Base-by-base conservation (phyloP, 2,113 vertebrate genomes). In the Menidia beryllina region DNA sequence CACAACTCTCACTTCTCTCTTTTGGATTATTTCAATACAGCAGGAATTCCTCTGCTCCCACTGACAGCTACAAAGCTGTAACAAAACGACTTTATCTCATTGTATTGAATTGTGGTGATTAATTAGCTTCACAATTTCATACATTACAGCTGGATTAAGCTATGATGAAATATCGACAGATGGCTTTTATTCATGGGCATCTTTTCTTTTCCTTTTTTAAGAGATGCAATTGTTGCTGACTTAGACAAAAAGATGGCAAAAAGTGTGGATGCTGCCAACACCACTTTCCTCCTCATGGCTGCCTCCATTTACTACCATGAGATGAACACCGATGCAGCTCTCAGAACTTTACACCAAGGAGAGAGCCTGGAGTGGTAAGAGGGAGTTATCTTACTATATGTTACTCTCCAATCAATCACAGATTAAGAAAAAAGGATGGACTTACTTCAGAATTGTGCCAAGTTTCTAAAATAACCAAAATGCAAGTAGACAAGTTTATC, bases 361-460 rank as follows among this genome's bases (percentile, higher is more conserved):
- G 97, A 99, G 2, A 96, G 95, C 82, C 88, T 98, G 39, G 97
- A 99, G 17, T 97, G 97, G 97, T 98, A 63, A 84, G 93, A 58
- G 7, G 5, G 13, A 25, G 5, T 65, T 19, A 7, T 50, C 25
- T 21, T 19, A 34, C 38, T 13, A n/a, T 3, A 20, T 73, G 15
- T 17, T 0, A 1, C 1, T 4, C 1, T 26, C 27, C 11, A 14
- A 34, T 21, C 30, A 34, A 45, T 45, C 41, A 45, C 17, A 45
- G 9, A 45, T 19, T 45, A 4, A 19, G 41, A 19, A 7, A 6
- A 19, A 0, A 45, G 41, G 19, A 45, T 5, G 41, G 0, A 45
- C 17, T 45, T n/a, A 17, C 41, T 19, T 45, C 17, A 19, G 15
- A 19, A 7, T 15, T 45, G 17, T 34, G 30, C 5, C 30, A 45